Conservation (phyloP, 1,140 invertebrate genomes). For the Drosophila nebulosa region DNA sequence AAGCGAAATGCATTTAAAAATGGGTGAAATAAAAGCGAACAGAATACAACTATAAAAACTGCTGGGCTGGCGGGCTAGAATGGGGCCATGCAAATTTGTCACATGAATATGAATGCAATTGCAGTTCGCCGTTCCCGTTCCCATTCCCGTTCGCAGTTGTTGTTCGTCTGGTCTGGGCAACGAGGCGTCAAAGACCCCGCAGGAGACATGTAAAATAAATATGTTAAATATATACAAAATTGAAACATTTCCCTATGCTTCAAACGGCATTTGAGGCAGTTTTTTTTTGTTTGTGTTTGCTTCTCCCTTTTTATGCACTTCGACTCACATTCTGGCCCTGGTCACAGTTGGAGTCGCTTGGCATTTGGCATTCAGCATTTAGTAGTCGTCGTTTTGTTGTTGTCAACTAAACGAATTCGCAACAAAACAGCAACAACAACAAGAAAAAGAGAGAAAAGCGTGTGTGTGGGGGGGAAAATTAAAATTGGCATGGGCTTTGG, state of each 20-base stretch:
- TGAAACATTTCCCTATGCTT: constrained; percentile 63
- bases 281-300: constrained; percentile 12
- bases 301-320: constrained; percentile 1
- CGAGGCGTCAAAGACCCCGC: constrained; percentile 35
- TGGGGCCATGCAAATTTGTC: constrained; percentile 17
- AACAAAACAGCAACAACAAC: constrained; percentile 9
- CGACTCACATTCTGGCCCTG: constrained; percentile 25
- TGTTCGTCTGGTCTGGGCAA: constrained; percentile 6
- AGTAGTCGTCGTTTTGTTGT: constrained; percentile 36
- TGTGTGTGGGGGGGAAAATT: constrained; percentile 52
- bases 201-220: constrained; percentile 42
- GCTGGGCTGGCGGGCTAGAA: background rate
- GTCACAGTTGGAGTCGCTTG: constrained; percentile 12
- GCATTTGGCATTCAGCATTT: constrained; percentile 56
- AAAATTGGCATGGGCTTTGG: constrained; percentile 58
- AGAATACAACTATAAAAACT: background rate
- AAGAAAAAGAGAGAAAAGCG: constrained; percentile 24
- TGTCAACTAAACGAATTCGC: constrained; percentile 54
- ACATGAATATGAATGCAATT: constrained; percentile 20
- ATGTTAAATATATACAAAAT: constrained; percentile 28
- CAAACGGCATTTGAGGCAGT: constrained; percentile 64
- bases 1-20: background rate
- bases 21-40: background rate
- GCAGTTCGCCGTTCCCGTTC: background rate
- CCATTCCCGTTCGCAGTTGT: too few relatives aligned